These are phyloP conservation scores for Varecia variegata DNA, from an alignment of 2,797 vertebrate genomes.

Conservation along the genomic window DNA sequence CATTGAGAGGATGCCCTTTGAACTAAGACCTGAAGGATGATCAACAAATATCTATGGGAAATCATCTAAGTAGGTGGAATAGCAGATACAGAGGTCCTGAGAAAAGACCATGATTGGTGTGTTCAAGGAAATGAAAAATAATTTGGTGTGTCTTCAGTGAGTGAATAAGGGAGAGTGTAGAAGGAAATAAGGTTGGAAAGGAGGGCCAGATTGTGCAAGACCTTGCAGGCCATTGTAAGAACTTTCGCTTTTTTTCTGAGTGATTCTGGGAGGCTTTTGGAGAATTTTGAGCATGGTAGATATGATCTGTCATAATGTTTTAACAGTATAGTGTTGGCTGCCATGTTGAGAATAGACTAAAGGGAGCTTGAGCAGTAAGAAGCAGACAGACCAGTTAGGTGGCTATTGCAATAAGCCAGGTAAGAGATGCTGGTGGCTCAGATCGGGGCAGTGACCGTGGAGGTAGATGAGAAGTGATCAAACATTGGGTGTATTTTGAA, in stretches of 20 bases:
- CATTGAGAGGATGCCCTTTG: neutral
- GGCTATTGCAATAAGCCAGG: neutral
- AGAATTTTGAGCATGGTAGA: neutral
- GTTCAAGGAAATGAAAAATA: neutral
- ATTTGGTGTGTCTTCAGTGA: neutral
- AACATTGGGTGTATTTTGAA: conserved; percentile 19
- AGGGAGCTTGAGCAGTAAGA: neutral
- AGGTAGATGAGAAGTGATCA: neutral
- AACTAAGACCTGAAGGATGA: neutral
- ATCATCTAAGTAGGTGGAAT: neutral
- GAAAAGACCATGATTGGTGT: neutral
- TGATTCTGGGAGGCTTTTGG: neutral
- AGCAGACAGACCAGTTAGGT: neutral
- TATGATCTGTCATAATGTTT: neutral
- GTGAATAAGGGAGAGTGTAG: neutral
- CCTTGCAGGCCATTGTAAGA: neutral
- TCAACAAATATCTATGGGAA: neutral
- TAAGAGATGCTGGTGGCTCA: neutral
- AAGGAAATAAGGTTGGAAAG: neutral
- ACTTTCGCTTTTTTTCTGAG: neutral
- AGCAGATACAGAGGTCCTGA: neutral
- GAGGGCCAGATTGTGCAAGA: neutral
- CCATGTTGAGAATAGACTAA: neutral
- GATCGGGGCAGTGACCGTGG: neutral
- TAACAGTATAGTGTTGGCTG: neutral